Percentiles rank a stretch among this genome's conserved stretches.
Evolutionary conservation across 2,797 vertebrate genomes (phyloP).

Genomic region (Rhynchonycteris naso): DNA sequence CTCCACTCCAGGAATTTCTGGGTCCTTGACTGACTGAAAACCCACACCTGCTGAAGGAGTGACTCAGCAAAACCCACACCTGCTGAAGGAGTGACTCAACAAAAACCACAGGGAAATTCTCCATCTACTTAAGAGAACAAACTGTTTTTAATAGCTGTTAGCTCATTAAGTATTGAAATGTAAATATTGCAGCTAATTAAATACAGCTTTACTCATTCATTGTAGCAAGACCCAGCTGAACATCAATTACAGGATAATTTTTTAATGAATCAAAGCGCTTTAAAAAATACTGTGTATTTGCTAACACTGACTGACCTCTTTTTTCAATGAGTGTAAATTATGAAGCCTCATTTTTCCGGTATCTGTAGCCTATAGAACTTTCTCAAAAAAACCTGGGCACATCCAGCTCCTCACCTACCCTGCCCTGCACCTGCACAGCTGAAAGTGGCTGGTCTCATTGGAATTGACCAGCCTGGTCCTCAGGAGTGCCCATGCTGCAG

Average conservation of each 20-base stretch:
- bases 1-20: background rate
- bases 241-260: slow-evolving; percentile 63
- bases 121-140: slow-evolving; percentile 58
- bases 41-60: background rate
- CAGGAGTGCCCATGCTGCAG: rapidly evolving
- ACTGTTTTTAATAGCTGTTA: slow-evolving; percentile 66
- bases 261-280: slow-evolving; percentile 73
- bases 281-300: slow-evolving; percentile 22
- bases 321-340: slow-evolving; percentile 36
- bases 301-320: slow-evolving; percentile 12
- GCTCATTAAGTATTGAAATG: slow-evolving; percentile 66
- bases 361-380: background rate
- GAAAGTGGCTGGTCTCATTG: background rate
- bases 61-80: slow-evolving; percentile 9
- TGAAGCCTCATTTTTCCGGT: background rate
- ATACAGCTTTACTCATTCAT: slow-evolving; percentile 68
- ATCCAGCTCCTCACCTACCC: background rate
- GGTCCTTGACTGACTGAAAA: background rate
- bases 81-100: slow-evolving; percentile 9
- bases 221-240: slow-evolving; percentile 64
- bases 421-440: background rate
- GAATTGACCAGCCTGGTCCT: background rate
- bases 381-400: background rate
- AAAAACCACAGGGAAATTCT: slow-evolving; percentile 11
- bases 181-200: slow-evolving; percentile 77